These are phyloP conservation scores for Neoaliturus tenellus DNA, from an alignment of 2,888 invertebrate genomes.

Conservation along the genomic window DNA sequence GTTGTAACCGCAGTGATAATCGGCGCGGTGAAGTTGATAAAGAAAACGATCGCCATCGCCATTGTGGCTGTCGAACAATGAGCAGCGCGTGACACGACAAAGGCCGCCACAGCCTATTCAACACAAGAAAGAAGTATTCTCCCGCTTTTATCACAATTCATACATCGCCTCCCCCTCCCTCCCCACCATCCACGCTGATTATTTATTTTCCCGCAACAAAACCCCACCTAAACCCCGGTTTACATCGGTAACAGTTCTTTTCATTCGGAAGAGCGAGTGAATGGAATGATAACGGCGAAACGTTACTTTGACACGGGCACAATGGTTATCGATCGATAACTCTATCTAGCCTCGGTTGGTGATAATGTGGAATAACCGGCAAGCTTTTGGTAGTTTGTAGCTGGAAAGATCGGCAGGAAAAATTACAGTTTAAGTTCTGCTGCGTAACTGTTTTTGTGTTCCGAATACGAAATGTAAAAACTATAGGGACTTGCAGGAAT, in stretches of 20 bases:
- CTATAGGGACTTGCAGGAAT: no score
- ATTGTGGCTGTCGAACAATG: constrained; percentile 62
- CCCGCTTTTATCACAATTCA: constrained; percentile 59
- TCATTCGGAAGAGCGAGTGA: constrained; percentile 4
- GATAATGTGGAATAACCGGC: no score
- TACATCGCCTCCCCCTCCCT: constrained; percentile 51
- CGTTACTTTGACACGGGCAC: constrained; percentile 16
- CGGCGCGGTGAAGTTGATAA: constrained; percentile 60
- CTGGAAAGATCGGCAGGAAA: no score
- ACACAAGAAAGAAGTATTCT: constrained; percentile 56
- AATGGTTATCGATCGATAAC: constrained; percentile 26
- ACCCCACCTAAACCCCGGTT: constrained; percentile 41
- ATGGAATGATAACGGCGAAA: constrained; percentile 27
- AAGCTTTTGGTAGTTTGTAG: no score
- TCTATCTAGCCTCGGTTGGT: no score
- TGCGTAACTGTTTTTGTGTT: no score
- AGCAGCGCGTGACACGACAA: constrained; percentile 62
- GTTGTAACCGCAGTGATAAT: constrained; percentile 54
- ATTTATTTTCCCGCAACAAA: constrained; percentile 56
- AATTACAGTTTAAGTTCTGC: no score
- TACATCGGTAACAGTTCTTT: constrained; percentile 33
- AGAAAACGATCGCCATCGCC: constrained; percentile 61
- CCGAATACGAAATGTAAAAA: no score
- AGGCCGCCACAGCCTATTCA: constrained; percentile 59
- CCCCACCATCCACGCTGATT: constrained; percentile 48